Evolutionary conservation across 2,113 vertebrate genomes (phyloP), one percentile per base, ranked within the genome.

Genomic region (Esox niger): DNA sequence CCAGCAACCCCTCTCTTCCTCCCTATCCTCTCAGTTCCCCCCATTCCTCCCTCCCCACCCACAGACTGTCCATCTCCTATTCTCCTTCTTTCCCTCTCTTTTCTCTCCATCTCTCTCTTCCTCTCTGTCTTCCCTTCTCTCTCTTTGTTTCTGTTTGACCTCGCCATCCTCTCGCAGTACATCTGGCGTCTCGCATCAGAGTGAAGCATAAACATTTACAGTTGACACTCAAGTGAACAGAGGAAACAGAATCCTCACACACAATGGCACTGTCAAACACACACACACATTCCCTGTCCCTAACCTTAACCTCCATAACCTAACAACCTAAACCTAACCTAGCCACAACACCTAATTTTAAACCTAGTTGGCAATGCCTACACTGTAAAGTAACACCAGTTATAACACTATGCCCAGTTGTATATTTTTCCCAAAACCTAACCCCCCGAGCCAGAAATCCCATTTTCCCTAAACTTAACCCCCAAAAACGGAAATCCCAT

Each of bases 201-300:
- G 7, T n/a, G 20, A 4, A 8, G 6, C 47, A 21, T 1, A 21
- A 21, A 52, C 47, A 52, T 21, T 4, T 15, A 62, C 77, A 76
- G 69, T 65, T 56, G 59, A 70, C 64, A 6, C 55, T 6, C 31
- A 49, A 79, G 76, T 49, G 68, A 59, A 74, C 59, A 25, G 68
- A 62, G 66, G 71, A 76, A 56, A 74, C 56, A 31, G 17, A 31
- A 29, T 31, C 3, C 9, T 55, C 30, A 66, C 47, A 66, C 47
- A 66, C 29, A 54, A 6, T 32, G 27, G 17, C 30, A 31, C 20
- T 38, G 31, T 32, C 29, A 38, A 20, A 62, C 27, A 25, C 60
- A 55, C 52, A 49, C 23, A 29, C 43, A 49, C 33, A n/a, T n/a
- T n/a, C n/a, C n/a, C n/a, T n/a, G n/a, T n/a, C n/a, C n/a, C n/a